Percentiles rank a stretch among this genome's conserved stretches.
phyloP scores from a whole-genome alignment of 2,888 invertebrate species.

The Ophraella communa region DNA sequence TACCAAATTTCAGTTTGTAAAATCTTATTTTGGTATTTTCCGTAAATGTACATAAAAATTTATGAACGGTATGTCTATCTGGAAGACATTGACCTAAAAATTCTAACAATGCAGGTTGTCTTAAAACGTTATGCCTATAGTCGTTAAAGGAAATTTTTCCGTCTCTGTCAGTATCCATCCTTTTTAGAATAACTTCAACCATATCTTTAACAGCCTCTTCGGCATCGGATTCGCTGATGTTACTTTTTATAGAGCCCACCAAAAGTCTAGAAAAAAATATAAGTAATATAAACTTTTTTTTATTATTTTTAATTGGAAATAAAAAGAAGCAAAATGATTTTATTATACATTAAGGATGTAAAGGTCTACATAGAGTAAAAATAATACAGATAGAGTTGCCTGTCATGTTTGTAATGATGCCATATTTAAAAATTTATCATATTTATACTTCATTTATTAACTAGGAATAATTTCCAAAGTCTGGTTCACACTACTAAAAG shows the following conservation, averaged over 20 bases:
- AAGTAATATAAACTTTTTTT: too few relatives aligned
- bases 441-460: too few relatives aligned
- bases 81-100: slow-evolving; percentile 77
- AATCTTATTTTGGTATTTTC: slow-evolving; percentile 18
- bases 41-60: slow-evolving; percentile 49
- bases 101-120: slow-evolving; percentile 71
- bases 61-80: slow-evolving; percentile 59
- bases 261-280: not conserved
- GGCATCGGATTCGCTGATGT: slow-evolving; percentile 71
- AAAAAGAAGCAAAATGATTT: too few relatives aligned
- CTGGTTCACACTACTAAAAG: too few relatives aligned
- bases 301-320: too few relatives aligned
- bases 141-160: slow-evolving; percentile 73
- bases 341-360: too few relatives aligned
- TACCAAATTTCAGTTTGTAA: slow-evolving; percentile 14
- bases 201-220: slow-evolving; percentile 78
- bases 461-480: too few relatives aligned
- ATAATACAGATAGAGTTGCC: too few relatives aligned
- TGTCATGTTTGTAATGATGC: too few relatives aligned
- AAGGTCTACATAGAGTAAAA: too few relatives aligned
- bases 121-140: slow-evolving; percentile 67
- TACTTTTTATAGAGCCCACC: slow-evolving; percentile 60
- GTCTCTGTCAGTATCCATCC: slow-evolving; percentile 77
- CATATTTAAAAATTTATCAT: too few relatives aligned
- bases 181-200: slow-evolving; percentile 72